Conservation (phyloP, 2,888 invertebrate genomes). For the Drosophila koepferae region DNA sequence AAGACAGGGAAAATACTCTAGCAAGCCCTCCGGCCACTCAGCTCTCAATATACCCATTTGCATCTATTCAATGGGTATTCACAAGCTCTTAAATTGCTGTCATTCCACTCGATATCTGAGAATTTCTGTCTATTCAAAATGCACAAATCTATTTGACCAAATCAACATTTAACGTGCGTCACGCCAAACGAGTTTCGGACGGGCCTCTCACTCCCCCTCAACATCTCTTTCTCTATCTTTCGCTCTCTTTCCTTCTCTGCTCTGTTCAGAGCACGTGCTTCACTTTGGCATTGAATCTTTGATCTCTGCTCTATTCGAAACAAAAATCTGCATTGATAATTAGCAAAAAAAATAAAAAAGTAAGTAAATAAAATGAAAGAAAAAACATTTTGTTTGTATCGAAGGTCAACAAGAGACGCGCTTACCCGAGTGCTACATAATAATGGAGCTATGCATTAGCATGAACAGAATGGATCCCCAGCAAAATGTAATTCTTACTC, state of each 20-base stretch:
- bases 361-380: background rate
- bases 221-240: no score
- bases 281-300: background rate
- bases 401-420: slow-evolving; percentile 32
- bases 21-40: background rate
- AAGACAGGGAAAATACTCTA: background rate
- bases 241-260: background rate
- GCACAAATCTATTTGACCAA: slow-evolving; percentile 23
- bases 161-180: slow-evolving; percentile 7
- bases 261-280: background rate
- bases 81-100: background rate
- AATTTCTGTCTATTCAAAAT: slow-evolving; percentile 29
- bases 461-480: background rate
- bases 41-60: background rate
- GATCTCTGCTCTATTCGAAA: slow-evolving; percentile 9
- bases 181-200: slow-evolving; percentile 41
- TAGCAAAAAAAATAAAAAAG: slow-evolving; percentile 1
- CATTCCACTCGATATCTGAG: slow-evolving; percentile 30
- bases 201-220: no score
- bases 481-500: background rate
- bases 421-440: slow-evolving; percentile 25
- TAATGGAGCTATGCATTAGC: background rate
- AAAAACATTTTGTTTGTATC: background rate
- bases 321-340: slow-evolving; percentile 30
- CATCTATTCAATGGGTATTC: background rate